Evolutionary conservation across 2,113 vertebrate genomes (phyloP).

Genomic region (Meriones unguiculatus): DNA sequence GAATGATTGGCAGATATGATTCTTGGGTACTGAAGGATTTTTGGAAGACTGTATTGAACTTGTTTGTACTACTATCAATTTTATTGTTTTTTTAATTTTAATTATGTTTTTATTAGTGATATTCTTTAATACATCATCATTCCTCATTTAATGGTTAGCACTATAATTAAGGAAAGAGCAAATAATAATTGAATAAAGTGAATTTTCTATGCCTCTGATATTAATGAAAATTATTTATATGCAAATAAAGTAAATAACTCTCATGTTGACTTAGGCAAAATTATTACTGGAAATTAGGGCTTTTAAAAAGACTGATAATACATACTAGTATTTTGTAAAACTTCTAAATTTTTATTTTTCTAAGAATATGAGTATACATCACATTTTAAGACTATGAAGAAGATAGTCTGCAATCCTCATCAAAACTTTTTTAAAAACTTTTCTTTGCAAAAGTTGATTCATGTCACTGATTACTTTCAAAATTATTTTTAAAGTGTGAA

Average conservation of each 20-base stretch:
- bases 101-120: not conserved
- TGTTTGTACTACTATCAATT: not conserved
- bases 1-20: not conserved
- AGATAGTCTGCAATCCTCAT: not conserved
- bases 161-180: not conserved
- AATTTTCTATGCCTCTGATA: not conserved
- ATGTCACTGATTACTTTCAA: constrained; percentile 15
- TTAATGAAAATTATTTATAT: not conserved
- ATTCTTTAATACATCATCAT: not conserved
- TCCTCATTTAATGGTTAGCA: not conserved
- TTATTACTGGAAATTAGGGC: not conserved
- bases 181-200: not conserved
- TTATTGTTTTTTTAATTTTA: not conserved
- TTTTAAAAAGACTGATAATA: not conserved
- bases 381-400: constrained; percentile 8
- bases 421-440: constrained; percentile 24
- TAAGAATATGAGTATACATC: not conserved
- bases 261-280: not conserved
- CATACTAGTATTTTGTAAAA: not conserved
- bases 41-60: accelerated
- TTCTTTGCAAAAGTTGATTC: not conserved
- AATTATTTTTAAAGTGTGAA: not conserved
- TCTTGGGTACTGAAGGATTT: accelerated
- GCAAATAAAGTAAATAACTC: not conserved
- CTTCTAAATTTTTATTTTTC: constrained; percentile 18